Evolutionary conservation across 2,797 vertebrate species (phyloP).

Genomic region (Nasua narica): DNA sequence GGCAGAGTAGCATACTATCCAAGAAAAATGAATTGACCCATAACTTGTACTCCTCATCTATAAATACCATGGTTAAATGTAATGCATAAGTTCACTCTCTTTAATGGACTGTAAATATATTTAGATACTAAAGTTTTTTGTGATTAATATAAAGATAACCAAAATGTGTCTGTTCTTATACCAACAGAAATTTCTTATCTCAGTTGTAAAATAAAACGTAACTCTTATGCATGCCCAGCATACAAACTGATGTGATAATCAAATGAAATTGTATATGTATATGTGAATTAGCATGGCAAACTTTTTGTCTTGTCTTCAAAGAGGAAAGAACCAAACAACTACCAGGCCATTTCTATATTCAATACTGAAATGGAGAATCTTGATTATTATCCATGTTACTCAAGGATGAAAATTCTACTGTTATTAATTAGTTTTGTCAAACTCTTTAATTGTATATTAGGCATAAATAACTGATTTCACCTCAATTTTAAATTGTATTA

Average conservation of each 20-base stretch:
- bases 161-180: background rate
- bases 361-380: background rate
- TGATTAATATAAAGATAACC: background rate
- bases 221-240: background rate
- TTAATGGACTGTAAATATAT: background rate
- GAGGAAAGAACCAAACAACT: background rate
- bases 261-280: background rate
- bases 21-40: background rate
- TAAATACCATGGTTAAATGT: background rate
- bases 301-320: background rate
- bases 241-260: background rate
- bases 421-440: background rate
- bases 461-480: background rate
- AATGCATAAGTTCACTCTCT: background rate
- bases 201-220: background rate
- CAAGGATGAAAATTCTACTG: background rate
- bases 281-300: background rate
- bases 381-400: background rate
- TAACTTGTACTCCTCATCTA: background rate
- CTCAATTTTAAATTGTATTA: background rate
- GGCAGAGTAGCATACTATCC: background rate
- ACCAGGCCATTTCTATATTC: rapidly evolving
- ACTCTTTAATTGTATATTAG: background rate
- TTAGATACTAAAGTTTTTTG: background rate
- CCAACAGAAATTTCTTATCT: background rate